Conservation (phyloP, 2,113 vertebrate species). For the Otocyon megalotis region DNA sequence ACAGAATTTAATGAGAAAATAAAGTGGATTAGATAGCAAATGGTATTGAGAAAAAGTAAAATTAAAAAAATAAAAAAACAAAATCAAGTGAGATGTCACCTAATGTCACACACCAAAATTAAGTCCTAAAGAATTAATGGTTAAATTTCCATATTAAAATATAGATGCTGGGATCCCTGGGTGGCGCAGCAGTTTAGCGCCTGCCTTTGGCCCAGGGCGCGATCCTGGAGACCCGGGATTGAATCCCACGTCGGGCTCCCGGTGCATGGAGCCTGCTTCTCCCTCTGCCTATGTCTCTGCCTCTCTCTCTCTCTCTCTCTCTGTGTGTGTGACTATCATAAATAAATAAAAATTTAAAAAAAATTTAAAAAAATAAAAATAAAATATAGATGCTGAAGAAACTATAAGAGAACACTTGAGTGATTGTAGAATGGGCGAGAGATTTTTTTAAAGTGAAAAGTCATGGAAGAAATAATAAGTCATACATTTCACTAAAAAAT, state of each 20-base stretch:
- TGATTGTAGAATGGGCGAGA: background rate
- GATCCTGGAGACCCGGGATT: no score
- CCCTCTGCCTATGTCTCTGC: no score
- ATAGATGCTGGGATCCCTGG: no score
- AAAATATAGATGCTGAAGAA: slow-evolving; percentile 14
- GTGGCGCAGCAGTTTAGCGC: no score
- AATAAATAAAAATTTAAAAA: no score
- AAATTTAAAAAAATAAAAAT: no score
- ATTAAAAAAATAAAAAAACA: background rate
- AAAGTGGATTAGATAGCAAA: slow-evolving; percentile 6
- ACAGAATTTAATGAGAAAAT: background rate
- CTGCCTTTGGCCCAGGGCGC: no score
- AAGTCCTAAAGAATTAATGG: background rate
- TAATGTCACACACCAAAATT: background rate
- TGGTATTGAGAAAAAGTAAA: background rate
- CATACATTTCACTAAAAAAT: background rate
- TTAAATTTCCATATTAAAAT: background rate
- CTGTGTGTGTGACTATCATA: no score
- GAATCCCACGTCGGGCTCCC: no score
- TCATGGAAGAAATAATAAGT: background rate
- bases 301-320: no score
- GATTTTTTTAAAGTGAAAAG: background rate
- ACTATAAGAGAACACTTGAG: background rate
- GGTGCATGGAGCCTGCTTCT: no score
- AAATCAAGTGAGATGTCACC: background rate